These are phyloP conservation scores for Coregonus suidteri DNA, from an alignment of 2,797 vertebrate genomes.

Conservation along the genomic window DNA sequence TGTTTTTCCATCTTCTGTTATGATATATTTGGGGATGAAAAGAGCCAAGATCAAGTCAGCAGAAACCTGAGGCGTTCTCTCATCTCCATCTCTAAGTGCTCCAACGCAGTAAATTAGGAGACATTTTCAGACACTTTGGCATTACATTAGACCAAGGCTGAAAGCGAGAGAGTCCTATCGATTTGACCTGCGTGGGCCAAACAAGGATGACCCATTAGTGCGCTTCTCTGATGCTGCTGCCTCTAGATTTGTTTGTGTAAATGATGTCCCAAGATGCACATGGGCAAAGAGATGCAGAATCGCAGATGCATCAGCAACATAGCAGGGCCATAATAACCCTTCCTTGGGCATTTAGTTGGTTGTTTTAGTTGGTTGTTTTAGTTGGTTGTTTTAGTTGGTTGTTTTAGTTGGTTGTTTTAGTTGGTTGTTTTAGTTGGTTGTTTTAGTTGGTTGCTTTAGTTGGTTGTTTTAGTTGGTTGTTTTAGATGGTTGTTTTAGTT, in stretches of 20 bases:
- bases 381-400: too few species aligned
- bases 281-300: conserved; percentile 54
- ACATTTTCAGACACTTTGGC: conserved; percentile 74
- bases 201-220: conserved; percentile 72
- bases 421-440: too few species aligned
- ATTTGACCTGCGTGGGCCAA: conserved; percentile 79
- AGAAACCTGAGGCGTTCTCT: conserved; percentile 60
- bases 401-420: too few species aligned
- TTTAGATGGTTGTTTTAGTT: neutral
- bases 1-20: conserved; percentile 37
- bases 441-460: neutral
- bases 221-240: conserved; percentile 61
- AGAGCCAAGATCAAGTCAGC: conserved; percentile 49
- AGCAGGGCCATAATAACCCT: too few species aligned
- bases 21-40: conserved; percentile 41
- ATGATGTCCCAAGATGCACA: conserved; percentile 65
- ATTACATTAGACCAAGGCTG: conserved; percentile 69
- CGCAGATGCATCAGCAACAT: conserved; percentile 48
- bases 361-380: neutral
- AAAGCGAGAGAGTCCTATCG: conserved; percentile 67
- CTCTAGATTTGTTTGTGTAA: conserved; percentile 70
- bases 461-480: conserved; percentile 18
- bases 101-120: conserved; percentile 72
- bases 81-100: conserved; percentile 62
- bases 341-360: conserved; percentile 60